Base-by-base conservation (phyloP, 2,797 vertebrate genomes). In the Lerista edwardsae region DNA sequence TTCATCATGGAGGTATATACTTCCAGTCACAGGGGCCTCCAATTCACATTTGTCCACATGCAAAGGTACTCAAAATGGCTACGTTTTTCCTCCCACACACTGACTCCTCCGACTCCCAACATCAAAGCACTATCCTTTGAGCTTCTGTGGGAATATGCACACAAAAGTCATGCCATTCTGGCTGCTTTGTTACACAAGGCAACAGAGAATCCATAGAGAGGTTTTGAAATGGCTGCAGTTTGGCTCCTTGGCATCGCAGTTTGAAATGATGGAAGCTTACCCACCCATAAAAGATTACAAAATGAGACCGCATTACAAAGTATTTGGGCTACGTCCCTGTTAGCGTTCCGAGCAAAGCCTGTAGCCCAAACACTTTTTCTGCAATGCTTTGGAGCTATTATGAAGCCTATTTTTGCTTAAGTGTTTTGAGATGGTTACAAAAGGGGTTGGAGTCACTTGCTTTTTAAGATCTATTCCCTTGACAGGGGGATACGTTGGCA, bases 231-330 rank as follows among this genome's bases (percentile, higher is more conserved):
- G 69, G 81, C 39, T 39, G 15, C 15, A 55, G 6, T 39, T 82
- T 36, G 75, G 34, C 75, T 31, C 19, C 36, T 80, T 62, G 64
- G 44, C 85, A 80, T 47, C 77, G 8, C 51, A 1, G 39, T 67
- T 82, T 57, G 80, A 81, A 1, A 82, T 83, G 1, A 2, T 1
- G 47, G 15, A 85, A 44, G 77, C 83, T 67, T 19, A 80, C 68
- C 44, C 65, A 67, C 7, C 51, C 76, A 89, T 86, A 90, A 91
- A 31, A 61, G 0, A 0, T 79, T 85, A 64, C 73, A 88, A 89
- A 84, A 82, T 84, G 81, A 92, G 92, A 89, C 73, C 88, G 87
- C n/a, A 27, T 69, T 57, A 72, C 82, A 84, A 72, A 78, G 79
- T 51, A 64, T 65, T 82, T 68, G 79, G 90, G 84, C 15, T 86